Evolutionary conservation across 2,888 invertebrate genomes (phyloP).

Genomic region (Mythimna vitellina): DNA sequence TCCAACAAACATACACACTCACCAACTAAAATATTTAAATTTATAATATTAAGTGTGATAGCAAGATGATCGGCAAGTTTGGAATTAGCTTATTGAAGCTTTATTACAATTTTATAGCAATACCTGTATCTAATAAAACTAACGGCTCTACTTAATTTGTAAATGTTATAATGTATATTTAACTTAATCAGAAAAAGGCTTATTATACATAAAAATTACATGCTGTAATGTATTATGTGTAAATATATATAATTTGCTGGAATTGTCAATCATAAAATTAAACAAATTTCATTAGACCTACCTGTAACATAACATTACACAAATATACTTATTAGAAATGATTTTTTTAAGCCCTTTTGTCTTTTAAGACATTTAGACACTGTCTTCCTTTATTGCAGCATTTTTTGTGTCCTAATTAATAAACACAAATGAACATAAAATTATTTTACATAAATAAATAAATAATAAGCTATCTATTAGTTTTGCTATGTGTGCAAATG

Average conservation of each 20-base stretch:
- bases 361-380: neutral
- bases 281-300: conserved; percentile 41
- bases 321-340: too few species aligned
- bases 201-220: neutral
- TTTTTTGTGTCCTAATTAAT: neutral
- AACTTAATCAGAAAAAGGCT: neutral
- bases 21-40: too few species aligned
- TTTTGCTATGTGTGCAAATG: conserved; percentile 15
- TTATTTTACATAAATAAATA: conserved; percentile 4
- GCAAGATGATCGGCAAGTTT: too few species aligned
- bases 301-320: conserved; percentile 48
- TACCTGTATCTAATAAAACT: too few species aligned
- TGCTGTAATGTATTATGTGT: neutral
- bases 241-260: conserved; percentile 17
- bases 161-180: too few species aligned
- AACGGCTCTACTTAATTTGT: too few species aligned
- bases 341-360: neutral
- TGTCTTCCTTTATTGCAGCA: neutral
- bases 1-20: too few species aligned
- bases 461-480: neutral
- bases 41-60: too few species aligned
- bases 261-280: conserved; percentile 15
- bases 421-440: neutral
- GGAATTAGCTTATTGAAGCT: too few species aligned
- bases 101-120: too few species aligned